phyloP scores from a whole-genome alignment of 2,888 invertebrate genomes.

The Hirtodrosophila confusa region DNA sequence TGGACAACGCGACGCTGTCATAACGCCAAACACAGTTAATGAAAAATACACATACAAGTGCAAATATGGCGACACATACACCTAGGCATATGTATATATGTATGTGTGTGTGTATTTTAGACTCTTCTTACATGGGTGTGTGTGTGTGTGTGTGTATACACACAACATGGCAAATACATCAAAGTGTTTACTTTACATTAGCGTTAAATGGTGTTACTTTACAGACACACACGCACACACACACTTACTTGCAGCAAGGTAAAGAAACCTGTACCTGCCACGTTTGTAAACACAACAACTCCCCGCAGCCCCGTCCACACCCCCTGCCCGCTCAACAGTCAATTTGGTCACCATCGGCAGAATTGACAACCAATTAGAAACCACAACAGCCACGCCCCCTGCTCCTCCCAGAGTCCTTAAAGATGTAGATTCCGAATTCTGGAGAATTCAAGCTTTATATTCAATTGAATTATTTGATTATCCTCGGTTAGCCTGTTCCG shows the following conservation, averaged over 20 bases:
- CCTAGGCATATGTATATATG: conserved; percentile 7
- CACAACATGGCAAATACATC: conserved; percentile 71
- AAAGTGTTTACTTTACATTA: conserved; percentile 81
- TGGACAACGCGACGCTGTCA: conserved; percentile 52
- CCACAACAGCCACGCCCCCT: conserved; percentile 26
- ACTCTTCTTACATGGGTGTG: no score
- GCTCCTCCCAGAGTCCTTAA: conserved; percentile 1
- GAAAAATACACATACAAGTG: conserved; percentile 69
- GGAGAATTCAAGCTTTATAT: no score
- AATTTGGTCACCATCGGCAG: conserved; percentile 25
- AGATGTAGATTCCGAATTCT: conserved; percentile 1
- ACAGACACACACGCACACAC: conserved; percentile 44
- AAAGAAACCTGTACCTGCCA: conserved; percentile 41
- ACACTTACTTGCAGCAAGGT: conserved; percentile 6
- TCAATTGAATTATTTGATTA: no score
- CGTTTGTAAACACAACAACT: conserved; percentile 47
- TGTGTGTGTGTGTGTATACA: conserved; percentile 4
- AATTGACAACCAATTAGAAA: conserved; percentile 68
- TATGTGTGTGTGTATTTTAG: no score
- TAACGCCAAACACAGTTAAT: conserved; percentile 66
- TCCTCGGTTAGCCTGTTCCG: no score
- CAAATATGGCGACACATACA: conserved; percentile 48
- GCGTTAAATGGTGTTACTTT: conserved; percentile 76
- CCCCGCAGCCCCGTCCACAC: background rate
- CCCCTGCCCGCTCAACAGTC: conserved; percentile 28